Base-by-base conservation (phyloP, 2,797 vertebrate species). In the Sylvilagus floridanus region DNA sequence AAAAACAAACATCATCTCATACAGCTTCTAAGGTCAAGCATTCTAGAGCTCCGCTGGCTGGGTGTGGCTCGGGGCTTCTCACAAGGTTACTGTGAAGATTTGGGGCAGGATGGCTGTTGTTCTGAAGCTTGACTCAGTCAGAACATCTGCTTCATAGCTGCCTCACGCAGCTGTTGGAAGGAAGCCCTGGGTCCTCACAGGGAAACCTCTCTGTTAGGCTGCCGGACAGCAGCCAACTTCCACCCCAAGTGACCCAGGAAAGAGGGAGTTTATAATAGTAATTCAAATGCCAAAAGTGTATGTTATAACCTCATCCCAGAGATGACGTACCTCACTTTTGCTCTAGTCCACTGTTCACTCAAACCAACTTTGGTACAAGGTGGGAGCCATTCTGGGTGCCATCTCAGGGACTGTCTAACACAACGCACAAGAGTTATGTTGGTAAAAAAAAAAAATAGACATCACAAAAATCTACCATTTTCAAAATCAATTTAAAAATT, bases 11-110 rank as follows among this genome's bases (percentile, higher is more conserved):
- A 22, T 84, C 86, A 52, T 66, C 72, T 88, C 62, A 54, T 21
- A 19, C 12, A 84, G 26, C 72, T 93, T 81, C 68, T 88, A 76
- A 84, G 60, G 32, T 84, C 76, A 35, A 86, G 77, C 54, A 75
- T 84, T 50, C 88, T 28, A 82, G 65, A 57, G 47, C 5, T 63
- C 57, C 47, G 60, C 52, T 71, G 47, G 26, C 24, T 90, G 21
- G 42, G n/a, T 96, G 28, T 77, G 30, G 26, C 14, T 60, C 26
- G 22, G 37, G 3, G 16, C 72, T 75, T 63, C 37, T 77, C 62
- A 42, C 4, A 63, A 72, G 50, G 37, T 5, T 92, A 32, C 54
- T 47, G 16, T 35, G 19, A 71, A 82, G 62, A 16, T 78, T 68
- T 65, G 42, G 30, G 22, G 24, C 16, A 86, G 50, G 50, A 6